Evolutionary conservation across 2,113 vertebrate species (phyloP), one percentile per base, ranked within the genome.

Genomic region (Polyodon spathula): DNA sequence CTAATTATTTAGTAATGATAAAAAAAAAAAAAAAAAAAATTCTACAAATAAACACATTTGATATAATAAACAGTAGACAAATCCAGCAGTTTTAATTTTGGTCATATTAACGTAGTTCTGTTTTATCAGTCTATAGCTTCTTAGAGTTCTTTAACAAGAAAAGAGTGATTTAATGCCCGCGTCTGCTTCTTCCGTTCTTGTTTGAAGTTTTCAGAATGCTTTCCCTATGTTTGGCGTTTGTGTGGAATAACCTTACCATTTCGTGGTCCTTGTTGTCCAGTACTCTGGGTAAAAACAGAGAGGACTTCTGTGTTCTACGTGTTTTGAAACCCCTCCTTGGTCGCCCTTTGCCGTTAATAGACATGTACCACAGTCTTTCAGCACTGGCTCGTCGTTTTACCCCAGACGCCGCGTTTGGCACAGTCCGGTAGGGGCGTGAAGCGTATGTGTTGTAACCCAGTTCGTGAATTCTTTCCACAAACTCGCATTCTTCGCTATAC

Each of bases 361-460:
- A 96, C 78, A 97, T 83, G 8, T 94, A 98, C 95, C 95, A 98
- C 69, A 92, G 92, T 74, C 89, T 92, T 68, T 93, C 91, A 0
- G 87, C 79, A 1, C 85, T 73, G 56, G 90, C 87, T 5, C 85
- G 79, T 59, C 84, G 61, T 69, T 72, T 76, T 71, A 77, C 1
- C 62, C 61, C 78, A 41, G 70, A 38, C 0, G 77, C 56, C 2
- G 75, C 27, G 27, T 27, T 77, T 40, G 90, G 88, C 40, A 87
- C 81, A 0, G 89, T 93, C 27, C 84, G 82, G 75, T 93, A 90
- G 71, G 88, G 83, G 3, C 89, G 89, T 0, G 95, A 98, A 0
- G 95, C 92, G 0, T 98, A 98, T 0, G 95, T 98, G 77, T 97
- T 98, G 64, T 98, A 98, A 2, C 95, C 95, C 67, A 97, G 54